These are phyloP conservation scores for Helarctos malayanus DNA, from an alignment of 2,797 vertebrate species.

Conservation along the genomic window DNA sequence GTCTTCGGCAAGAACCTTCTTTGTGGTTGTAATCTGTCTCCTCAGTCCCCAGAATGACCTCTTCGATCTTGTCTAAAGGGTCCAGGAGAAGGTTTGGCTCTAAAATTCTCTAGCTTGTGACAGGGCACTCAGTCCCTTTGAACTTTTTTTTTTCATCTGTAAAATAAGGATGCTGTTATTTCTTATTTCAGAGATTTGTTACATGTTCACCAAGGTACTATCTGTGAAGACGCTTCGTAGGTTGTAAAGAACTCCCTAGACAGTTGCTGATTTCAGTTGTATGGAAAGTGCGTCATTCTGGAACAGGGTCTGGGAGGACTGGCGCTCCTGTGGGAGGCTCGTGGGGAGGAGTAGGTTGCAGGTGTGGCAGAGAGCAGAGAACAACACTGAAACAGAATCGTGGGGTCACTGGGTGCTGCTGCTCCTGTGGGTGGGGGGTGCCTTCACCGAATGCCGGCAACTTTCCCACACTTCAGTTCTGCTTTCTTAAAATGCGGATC, in stretches of 20 bases:
- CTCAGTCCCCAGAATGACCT: not conserved
- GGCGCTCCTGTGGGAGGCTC: not conserved
- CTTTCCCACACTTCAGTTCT: not conserved
- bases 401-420: not conserved
- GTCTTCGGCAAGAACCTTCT: conserved; percentile 1
- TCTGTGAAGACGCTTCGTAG: not conserved
- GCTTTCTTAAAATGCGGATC: not conserved
- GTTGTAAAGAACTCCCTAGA: not conserved
- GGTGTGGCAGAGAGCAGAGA: not conserved
- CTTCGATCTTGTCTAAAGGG: not conserved
- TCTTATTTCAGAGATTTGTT: not conserved
- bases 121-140: not conserved
- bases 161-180: not conserved
- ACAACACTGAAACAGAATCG: not conserved
- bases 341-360: rapidly evolving
- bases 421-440: not conserved
- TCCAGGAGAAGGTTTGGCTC: not conserved
- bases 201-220: not conserved
- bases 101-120: not conserved
- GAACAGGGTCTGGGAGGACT: not conserved
- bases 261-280: not conserved
- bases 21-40: not conserved
- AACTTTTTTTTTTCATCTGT: not conserved
- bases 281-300: rapidly evolving
- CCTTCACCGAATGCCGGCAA: not conserved